Percentiles rank a stretch among this genome's conserved stretches.
phyloP scores from a whole-genome alignment of 2,888 invertebrate genomes.

The Ennomos quercinarius region DNA sequence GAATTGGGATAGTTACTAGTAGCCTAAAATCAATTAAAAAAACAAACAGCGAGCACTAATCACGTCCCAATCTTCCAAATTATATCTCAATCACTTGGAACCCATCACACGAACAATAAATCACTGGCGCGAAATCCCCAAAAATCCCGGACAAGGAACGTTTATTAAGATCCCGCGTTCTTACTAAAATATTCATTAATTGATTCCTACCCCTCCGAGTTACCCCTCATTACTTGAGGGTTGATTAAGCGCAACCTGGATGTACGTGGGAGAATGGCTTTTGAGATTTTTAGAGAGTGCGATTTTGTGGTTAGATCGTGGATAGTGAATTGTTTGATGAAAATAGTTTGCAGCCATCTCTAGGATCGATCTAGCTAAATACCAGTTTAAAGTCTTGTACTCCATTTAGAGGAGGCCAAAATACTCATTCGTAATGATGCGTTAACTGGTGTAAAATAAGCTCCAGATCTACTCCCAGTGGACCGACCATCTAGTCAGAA shows the following conservation, averaged over 20 bases:
- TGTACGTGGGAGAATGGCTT: constrained; percentile 64
- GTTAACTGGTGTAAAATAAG: too few relatives aligned
- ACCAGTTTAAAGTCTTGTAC: too few relatives aligned
- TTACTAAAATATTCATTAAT: constrained; percentile 82
- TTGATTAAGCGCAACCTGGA: constrained; percentile 80
- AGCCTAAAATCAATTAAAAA: constrained; percentile 17
- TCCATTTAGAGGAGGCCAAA: too few relatives aligned
- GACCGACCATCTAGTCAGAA: too few relatives aligned
- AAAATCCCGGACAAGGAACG: constrained; percentile 78
- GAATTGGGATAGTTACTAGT: too few relatives aligned
- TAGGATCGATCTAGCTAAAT: too few relatives aligned
- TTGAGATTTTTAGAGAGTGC: constrained; percentile 42
- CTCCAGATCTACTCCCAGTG: too few relatives aligned
- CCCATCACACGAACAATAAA: constrained; percentile 72
- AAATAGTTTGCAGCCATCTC: too few relatives aligned
- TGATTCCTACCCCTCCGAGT: constrained; percentile 75
- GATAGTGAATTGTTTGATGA: too few relatives aligned
- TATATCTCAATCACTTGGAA: constrained; percentile 66
- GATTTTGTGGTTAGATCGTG: constrained; percentile 24
- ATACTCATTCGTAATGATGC: too few relatives aligned
- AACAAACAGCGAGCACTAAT: constrained; percentile 8
- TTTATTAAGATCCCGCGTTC: constrained; percentile 76
- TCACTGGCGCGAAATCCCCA: constrained; percentile 66
- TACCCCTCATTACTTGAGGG: constrained; percentile 79
- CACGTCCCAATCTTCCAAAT: constrained; percentile 46